Percentiles rank a stretch among this genome's conserved stretches.
phyloP scores from a whole-genome alignment of 2,113 vertebrate genomes.

The Fregata magnificens region DNA sequence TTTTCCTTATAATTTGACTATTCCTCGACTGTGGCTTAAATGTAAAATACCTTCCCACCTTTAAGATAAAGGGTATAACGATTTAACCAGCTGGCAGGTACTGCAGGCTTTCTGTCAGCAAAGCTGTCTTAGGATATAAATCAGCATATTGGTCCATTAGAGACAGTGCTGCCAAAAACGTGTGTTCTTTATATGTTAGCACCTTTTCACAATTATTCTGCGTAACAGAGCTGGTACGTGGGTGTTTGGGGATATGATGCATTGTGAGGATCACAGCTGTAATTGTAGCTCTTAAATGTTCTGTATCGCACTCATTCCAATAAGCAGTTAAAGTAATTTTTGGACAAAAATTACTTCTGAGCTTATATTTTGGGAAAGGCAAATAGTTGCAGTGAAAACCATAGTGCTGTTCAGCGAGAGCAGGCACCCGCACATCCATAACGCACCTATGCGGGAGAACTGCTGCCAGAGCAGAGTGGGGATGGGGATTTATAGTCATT shows the following conservation, averaged over 20 bases:
- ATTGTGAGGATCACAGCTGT: not conserved
- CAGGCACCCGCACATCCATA: accelerated
- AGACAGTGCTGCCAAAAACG: not conserved
- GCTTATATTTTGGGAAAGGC: not conserved
- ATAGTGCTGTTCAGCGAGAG: too few species aligned
- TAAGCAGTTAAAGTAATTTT: not conserved
- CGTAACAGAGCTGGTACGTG: accelerated
- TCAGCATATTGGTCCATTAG: not conserved
- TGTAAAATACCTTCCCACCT: not conserved
- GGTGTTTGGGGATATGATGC: not conserved
- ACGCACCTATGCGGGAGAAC: accelerated
- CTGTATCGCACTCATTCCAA: not conserved
- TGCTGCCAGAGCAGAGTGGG: not conserved
- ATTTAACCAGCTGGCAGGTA: not conserved
- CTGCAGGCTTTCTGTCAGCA: not conserved
- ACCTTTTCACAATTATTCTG: not conserved
- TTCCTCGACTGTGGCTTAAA: not conserved
- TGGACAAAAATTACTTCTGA: not conserved
- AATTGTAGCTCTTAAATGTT: not conserved
- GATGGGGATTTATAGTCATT: not conserved
- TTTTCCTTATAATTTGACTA: not conserved
- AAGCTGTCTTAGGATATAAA: not conserved
- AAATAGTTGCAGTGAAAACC: not conserved
- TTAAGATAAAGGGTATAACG: too few species aligned
- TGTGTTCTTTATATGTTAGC: not conserved